Percentiles rank a stretch among this genome's conserved stretches.
Conservation (phyloP, 53 echinoderm and acorn worm genomes). For the Holothuria scabra region DNA sequence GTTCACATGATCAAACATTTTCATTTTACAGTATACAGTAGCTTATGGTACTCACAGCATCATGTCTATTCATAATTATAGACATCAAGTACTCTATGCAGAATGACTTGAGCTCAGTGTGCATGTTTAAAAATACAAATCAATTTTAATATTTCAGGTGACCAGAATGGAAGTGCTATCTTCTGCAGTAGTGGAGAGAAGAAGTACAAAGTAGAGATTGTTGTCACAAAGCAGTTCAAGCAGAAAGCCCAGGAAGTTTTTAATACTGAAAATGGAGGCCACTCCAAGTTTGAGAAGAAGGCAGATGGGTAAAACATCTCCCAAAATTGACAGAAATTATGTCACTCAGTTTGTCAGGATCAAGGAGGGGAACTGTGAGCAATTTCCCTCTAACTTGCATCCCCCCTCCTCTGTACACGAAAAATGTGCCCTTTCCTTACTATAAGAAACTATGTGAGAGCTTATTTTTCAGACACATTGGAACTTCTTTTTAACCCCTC, state of each 20-base stretch:
- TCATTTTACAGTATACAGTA: background rate
- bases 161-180: slow-evolving; percentile 8
- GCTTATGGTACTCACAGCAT: too few species aligned
- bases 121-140: background rate
- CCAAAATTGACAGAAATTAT: too few species aligned
- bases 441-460: too few species aligned
- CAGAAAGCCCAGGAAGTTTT: slow-evolving; percentile 9
- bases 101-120: background rate
- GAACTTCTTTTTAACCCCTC: too few species aligned
- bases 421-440: too few species aligned
- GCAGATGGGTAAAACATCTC: slow-evolving; percentile 1
- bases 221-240: slow-evolving; percentile 10
- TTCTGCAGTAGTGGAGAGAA: background rate
- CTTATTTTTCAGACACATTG: too few species aligned
- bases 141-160: background rate
- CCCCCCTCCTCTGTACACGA: too few species aligned
- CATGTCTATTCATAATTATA: too few species aligned
- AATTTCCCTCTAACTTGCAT: too few species aligned
- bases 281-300: slow-evolving; percentile 6
- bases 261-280: slow-evolving; percentile 11
- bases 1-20: background rate
- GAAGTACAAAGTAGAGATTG: slow-evolving; percentile 30
- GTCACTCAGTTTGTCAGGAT: too few species aligned
- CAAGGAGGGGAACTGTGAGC: too few species aligned
- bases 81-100: background rate